A percentile compares a stretch with the other conserved stretches of the same genome.
Conservation (phyloP, 1,140 invertebrate species). For the Drosophila bifasciata region DNA sequence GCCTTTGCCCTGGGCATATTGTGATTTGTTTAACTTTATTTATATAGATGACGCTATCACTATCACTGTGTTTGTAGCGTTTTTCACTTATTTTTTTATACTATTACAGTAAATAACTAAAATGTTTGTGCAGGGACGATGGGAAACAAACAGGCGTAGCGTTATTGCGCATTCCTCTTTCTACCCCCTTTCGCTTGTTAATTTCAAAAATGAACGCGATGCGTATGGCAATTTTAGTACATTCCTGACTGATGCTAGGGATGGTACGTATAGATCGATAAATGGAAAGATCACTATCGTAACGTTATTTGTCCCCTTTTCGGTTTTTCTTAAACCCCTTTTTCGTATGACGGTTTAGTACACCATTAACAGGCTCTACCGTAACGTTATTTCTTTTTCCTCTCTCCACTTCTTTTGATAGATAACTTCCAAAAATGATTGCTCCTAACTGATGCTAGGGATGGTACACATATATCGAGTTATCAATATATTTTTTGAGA, state of each 20-base stretch:
- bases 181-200: slow-evolving; percentile 61
- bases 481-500: too few species aligned
- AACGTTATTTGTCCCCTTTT: too few species aligned
- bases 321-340: too few species aligned
- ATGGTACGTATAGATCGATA: slow-evolving; percentile 16
- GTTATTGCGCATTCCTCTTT: slow-evolving; percentile 52
- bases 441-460: too few species aligned
- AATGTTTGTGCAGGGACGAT: slow-evolving; percentile 19
- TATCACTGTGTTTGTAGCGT: not conserved
- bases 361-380: too few species aligned
- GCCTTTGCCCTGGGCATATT: slow-evolving; percentile 42
- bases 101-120: slow-evolving; percentile 32
- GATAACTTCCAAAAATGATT: too few species aligned
- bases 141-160: slow-evolving; percentile 64
- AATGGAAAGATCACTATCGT: too few species aligned
- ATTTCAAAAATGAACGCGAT: slow-evolving; percentile 33
- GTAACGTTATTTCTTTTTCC: too few species aligned
- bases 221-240: slow-evolving; percentile 30
- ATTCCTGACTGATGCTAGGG: slow-evolving; percentile 5
- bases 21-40: not conserved
- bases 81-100: slow-evolving; percentile 2
- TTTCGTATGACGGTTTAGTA: too few species aligned
- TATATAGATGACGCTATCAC: too few species aligned
- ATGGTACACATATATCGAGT: too few species aligned
- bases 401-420: not conserved